Evolutionary conservation across 2,797 vertebrate species (phyloP).

Genomic region (Hydrolagus colliei): DNA sequence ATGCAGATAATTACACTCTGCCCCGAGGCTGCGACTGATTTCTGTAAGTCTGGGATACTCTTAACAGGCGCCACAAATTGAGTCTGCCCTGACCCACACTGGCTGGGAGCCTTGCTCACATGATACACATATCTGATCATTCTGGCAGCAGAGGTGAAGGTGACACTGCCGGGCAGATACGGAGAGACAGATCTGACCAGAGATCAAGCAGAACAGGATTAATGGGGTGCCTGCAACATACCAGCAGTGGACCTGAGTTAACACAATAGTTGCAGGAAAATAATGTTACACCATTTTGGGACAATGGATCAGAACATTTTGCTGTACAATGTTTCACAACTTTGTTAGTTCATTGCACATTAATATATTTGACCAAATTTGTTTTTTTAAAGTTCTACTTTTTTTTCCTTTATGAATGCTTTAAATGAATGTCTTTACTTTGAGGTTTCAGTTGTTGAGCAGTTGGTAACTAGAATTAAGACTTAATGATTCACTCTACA

Average conservation of each 20-base stretch:
- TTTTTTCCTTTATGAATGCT: too few species aligned
- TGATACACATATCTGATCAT: conserved; percentile 56
- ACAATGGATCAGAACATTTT: background rate
- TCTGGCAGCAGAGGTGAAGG: conserved; percentile 52
- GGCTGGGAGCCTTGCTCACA: conserved; percentile 58
- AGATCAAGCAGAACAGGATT: conserved; percentile 21
- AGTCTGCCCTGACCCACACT: conserved; percentile 57
- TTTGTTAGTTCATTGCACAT: too few species aligned
- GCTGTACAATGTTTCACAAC: too few species aligned
- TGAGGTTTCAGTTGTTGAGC: too few species aligned
- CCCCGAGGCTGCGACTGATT: conserved; percentile 55
- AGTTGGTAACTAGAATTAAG: too few species aligned
- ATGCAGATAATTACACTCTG: conserved; percentile 56
- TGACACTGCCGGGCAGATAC: conserved; percentile 45
- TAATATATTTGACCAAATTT: too few species aligned
- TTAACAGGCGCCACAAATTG: conserved; percentile 63
- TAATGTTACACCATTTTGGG: background rate
- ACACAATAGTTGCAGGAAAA: background rate
- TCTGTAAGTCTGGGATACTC: conserved; percentile 58
- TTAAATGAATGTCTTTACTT: too few species aligned
- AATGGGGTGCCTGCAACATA: conserved; percentile 9
- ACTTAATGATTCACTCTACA: too few species aligned
- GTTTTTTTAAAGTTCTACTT: too few species aligned
- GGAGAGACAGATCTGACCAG: conserved; percentile 35
- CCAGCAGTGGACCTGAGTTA: background rate